phyloP scores from a whole-genome alignment of 2,113 vertebrate genomes.

The Solea solea region DNA sequence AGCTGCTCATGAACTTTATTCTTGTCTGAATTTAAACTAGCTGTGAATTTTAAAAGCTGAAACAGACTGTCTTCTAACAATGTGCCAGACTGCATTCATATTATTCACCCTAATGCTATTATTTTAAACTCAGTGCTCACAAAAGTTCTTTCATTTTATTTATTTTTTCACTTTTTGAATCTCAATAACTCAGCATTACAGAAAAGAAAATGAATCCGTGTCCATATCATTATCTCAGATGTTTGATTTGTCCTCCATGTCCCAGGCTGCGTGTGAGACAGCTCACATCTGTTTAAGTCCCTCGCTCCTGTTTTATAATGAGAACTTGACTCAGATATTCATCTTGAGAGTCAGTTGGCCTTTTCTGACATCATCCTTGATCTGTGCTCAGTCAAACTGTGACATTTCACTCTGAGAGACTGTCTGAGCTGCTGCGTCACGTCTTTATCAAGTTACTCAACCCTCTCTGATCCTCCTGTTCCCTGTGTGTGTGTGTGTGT shows the following conservation, averaged over 20 bases:
- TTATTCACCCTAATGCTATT: too few species aligned
- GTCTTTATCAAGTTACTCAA: slow-evolving; percentile 47
- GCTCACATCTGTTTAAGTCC: slow-evolving; percentile 56
- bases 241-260: slow-evolving; percentile 5
- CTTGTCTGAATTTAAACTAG: background rate
- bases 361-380: slow-evolving; percentile 68
- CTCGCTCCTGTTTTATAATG: slow-evolving; percentile 64
- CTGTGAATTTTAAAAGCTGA: background rate
- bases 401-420: slow-evolving; percentile 67
- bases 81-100: background rate
- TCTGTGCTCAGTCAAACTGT: slow-evolving; percentile 57
- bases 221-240: slow-evolving; percentile 15
- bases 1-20: slow-evolving; percentile 6
- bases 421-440: slow-evolving; percentile 35
- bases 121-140: background rate
- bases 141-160: background rate
- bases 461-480: slow-evolving; percentile 1
- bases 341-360: slow-evolving; percentile 61
- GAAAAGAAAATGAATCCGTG: background rate
- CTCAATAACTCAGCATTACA: background rate
- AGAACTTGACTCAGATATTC: slow-evolving; percentile 54
- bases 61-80: background rate
- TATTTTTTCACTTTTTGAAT: slow-evolving; percentile 3
- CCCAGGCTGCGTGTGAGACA: slow-evolving; percentile 25
- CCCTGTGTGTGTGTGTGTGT: slow-evolving; percentile 33